phyloP scores from a whole-genome alignment of 2,113 vertebrate genomes.

The Paradoxurus hermaphroditus region DNA sequence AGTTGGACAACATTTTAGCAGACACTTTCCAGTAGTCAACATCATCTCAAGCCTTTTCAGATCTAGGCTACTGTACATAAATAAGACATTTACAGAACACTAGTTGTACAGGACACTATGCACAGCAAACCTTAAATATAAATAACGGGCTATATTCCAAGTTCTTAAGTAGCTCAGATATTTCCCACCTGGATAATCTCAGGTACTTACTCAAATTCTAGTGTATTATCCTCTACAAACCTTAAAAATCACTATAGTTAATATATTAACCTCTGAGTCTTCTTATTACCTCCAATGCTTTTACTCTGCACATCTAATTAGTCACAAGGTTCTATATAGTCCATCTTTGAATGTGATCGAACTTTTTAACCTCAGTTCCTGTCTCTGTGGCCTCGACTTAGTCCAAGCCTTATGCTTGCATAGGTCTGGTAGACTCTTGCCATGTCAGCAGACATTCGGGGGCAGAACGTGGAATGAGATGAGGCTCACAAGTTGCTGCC shows the following conservation, averaged over 20 bases:
- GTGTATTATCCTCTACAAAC: not conserved
- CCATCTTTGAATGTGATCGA: not conserved
- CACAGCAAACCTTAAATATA: not conserved
- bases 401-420: not conserved
- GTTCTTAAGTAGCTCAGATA: not conserved
- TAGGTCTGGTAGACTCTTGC: not conserved
- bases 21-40: not conserved
- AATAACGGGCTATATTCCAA: not conserved
- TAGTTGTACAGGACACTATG: not conserved
- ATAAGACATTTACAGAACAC: not conserved
- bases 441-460: not conserved
- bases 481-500: not conserved
- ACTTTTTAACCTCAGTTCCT: not conserved
- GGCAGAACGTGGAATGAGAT: not conserved
- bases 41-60: not conserved
- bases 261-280: not conserved
- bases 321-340: not conserved
- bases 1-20: not conserved
- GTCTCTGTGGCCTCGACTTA: not conserved
- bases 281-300: not conserved
- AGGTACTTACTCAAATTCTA: not conserved
- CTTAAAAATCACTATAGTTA: not conserved
- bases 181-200: not conserved
- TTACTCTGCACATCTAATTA: not conserved
- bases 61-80: not conserved